Evolutionary conservation across 2,888 invertebrate genomes (phyloP), one percentile per base, ranked within the genome.

Genomic region (Pandemis heparana): DNA sequence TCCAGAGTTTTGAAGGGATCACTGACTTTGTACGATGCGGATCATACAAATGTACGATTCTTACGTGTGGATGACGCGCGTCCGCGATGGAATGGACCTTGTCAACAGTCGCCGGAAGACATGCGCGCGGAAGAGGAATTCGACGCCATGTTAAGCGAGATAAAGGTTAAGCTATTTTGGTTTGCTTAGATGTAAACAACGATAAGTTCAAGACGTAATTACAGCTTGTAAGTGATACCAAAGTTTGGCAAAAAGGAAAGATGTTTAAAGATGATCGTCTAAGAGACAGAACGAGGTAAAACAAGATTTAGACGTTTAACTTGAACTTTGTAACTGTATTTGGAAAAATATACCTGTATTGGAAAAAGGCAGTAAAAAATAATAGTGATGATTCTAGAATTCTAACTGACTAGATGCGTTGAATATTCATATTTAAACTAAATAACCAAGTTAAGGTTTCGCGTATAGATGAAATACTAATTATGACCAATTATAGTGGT

Each of bases 401-500:
- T 32, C 23, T 32, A 10, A 14, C 46, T 0, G 8, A 53, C 53
- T 53, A 9, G 53, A 6, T 53, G 16, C 71, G 61, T 69, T 71
- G 67, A 76, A 60, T 71, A 66, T 71, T 69, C 61, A 76, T 79
- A 76, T 74, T 75, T 9, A 68, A 72, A 68, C 75, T 70, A 59
- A 62, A 60, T 68, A 65, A 70, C 75, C 72, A 78, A 79, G 81
- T 80, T 82, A 80, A 79, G 77, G 79, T 76, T 80, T 77, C 76
- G 78, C 75, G 76, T 76, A 68, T 76, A 78, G 81, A 81, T 81
- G 79, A 79, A 79, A 85, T 82, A 80, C 82, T 83, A 85, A 88
- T 87, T 87, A 84, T 81, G 80, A 65, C 82, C 83, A 86, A 88
- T 87, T 87, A 86, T 80, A 81, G 77, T 75, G 78, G 82, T 80